A percentile compares a stretch with the other conserved stretches of the same genome.
Evolutionary conservation across 2,888 invertebrate species (phyloP).

Genomic region (Caenorhabditis sp.): DNA sequence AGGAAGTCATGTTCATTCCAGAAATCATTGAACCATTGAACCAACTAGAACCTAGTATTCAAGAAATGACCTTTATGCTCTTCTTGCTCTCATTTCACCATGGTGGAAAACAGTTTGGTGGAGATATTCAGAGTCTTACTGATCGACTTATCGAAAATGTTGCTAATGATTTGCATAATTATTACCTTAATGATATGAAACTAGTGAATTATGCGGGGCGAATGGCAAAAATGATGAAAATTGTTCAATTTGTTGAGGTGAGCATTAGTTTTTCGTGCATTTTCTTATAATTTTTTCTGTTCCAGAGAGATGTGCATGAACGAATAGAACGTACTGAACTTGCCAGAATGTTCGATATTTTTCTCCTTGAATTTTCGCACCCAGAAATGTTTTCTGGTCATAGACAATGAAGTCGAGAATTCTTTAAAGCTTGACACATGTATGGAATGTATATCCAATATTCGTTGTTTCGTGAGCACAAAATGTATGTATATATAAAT

Average conservation of each 20-base stretch:
- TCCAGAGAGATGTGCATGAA: background rate
- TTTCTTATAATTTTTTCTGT: no score
- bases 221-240: constrained; percentile 13
- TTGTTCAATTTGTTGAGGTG: background rate
- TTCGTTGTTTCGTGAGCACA: no score
- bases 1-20: background rate
- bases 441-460: no score
- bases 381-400: background rate
- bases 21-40: background rate
- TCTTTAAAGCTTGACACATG: no score
- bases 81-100: background rate
- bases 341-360: background rate
- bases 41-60: background rate
- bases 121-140: background rate
- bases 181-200: constrained; percentile 24
- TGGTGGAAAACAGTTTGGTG: background rate
- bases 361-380: background rate
- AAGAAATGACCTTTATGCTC: constrained; percentile 8
- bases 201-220: constrained; percentile 37
- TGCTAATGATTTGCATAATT: constrained; percentile 6
- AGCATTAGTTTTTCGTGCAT: no score
- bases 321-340: background rate
- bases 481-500: no score
- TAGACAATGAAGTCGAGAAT: no score
- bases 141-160: constrained; percentile 10